Evolutionary conservation across 53 echinoderm and acorn worm genomes (phyloP), one percentile per base, ranked within the genome.

Genomic region (Arbacia lixula): DNA sequence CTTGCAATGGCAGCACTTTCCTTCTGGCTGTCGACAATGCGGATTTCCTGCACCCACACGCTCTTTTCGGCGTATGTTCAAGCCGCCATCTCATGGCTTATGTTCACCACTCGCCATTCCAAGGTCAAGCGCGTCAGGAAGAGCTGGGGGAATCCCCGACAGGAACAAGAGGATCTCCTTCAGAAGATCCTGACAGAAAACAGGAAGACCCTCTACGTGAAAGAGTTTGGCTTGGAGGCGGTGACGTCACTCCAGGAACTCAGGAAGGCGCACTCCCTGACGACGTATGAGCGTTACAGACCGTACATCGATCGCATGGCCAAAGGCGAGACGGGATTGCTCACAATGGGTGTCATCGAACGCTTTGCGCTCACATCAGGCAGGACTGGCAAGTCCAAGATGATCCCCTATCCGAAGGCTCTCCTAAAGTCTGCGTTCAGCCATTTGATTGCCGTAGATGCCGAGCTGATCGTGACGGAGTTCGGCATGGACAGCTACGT

Each of bases 351-450:
- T 30, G 75, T 73, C 24, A 86, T 84, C 1, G 28, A 26, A 25
- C 37, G 86, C 26, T 84, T 91, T 22, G 83, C 68, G 1, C 53
- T 93, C n/a, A 91, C 94, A 0, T 91, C 91, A 20, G 94, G 94
- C 56, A 93, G 91, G 14, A 90, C 94, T 2, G 94, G 94, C 4
- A 76, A 76, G 12, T 68, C 83, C 43, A 90, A 90, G 71, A 91
- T 56, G 61, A 20, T 93, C 32, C 94, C 94, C 16, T 84, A 38
- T 1, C 25, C 43, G 12, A 39, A 49, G 14, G 41, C 36, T 25
- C 25, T 36, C 12, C 63, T 33, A 63, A 63, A 63, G 30, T 6
- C 16, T 33, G 32, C 35, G 14, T 8, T 20, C 30, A 63, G 17
- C 2, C 19, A 35, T 31, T 1, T 14, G 1, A 19, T 63, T 33